Conservation (phyloP, 2,888 invertebrate genomes). For the Melinaea marsaeus region DNA sequence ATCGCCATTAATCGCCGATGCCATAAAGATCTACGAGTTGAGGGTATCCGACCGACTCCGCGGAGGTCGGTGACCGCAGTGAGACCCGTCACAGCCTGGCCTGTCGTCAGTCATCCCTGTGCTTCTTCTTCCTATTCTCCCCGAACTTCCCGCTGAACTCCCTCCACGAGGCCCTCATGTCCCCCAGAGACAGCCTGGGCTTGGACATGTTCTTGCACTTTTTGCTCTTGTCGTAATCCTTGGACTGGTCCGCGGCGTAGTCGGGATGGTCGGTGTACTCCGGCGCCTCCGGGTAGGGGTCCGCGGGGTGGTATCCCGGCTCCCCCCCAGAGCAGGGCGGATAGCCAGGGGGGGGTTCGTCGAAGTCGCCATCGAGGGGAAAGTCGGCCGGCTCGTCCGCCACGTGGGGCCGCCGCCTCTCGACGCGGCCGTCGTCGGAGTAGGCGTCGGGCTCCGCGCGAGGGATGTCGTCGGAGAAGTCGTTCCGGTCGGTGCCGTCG, state of each 20-base stretch:
- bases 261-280: background rate
- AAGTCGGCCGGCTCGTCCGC: too few species aligned
- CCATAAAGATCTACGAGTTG: background rate
- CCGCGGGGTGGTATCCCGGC: background rate
- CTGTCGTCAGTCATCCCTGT: conserved; percentile 39
- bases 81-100: background rate
- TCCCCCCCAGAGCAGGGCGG: background rate
- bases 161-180: conserved; percentile 52
- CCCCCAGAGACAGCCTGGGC: conserved; percentile 45
- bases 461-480: background rate
- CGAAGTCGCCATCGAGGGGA: background rate
- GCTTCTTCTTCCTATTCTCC: conserved; percentile 45
- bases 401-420: background rate
- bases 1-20: background rate
- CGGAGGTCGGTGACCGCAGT: too few species aligned
- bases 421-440: background rate
- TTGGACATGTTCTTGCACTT: conserved; percentile 25
- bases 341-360: background rate
- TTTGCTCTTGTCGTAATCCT: conserved; percentile 19
- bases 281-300: too few species aligned
- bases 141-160: conserved; percentile 53
- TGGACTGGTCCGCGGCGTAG: conserved; percentile 7
- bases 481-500: background rate
- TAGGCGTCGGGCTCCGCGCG: background rate
- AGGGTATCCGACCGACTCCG: background rate